Evolutionary conservation across 2,888 invertebrate species (phyloP).

Genomic region (Agrilus mali): DNA sequence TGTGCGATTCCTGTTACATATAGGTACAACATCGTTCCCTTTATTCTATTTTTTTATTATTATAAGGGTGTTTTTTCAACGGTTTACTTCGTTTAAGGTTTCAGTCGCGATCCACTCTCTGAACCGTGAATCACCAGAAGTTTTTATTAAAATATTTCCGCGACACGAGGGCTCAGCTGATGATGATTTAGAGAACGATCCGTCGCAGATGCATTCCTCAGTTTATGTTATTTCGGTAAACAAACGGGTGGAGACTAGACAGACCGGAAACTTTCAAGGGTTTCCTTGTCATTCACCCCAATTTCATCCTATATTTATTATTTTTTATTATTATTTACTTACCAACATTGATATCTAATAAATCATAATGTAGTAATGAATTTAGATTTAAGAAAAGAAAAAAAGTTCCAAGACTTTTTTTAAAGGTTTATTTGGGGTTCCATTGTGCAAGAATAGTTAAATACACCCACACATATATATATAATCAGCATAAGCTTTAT

Average conservation of each 20-base stretch:
- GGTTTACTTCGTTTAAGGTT: slow-evolving; percentile 9
- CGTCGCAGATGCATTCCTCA: slow-evolving; percentile 9
- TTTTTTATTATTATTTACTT: no score
- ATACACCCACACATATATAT: no score
- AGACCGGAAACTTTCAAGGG: slow-evolving; percentile 15
- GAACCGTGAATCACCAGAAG: slow-evolving; percentile 10
- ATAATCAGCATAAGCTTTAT: no score
- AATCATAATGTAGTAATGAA: no score
- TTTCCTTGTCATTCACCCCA: slow-evolving; percentile 12
- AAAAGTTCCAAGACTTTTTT: no score
- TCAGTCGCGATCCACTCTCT: slow-evolving; percentile 4
- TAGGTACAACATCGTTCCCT: background rate
- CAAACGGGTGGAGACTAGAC: slow-evolving; percentile 5
- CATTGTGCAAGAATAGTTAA: no score
- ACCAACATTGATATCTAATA: no score
- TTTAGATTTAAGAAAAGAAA: no score
- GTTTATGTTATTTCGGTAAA: slow-evolving; percentile 13
- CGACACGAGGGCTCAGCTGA: background rate
- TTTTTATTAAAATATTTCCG: slow-evolving; percentile 11
- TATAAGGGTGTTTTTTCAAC: slow-evolving; percentile 8
- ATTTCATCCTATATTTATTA: no score
- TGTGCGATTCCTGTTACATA: slow-evolving; percentile 3
- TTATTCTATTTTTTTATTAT: slow-evolving; percentile 5
- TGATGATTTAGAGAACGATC: slow-evolving; percentile 4
- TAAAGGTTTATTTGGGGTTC: no score